Conservation (phyloP, 2,888 invertebrate genomes). For the Cosmopolites sordidus region DNA sequence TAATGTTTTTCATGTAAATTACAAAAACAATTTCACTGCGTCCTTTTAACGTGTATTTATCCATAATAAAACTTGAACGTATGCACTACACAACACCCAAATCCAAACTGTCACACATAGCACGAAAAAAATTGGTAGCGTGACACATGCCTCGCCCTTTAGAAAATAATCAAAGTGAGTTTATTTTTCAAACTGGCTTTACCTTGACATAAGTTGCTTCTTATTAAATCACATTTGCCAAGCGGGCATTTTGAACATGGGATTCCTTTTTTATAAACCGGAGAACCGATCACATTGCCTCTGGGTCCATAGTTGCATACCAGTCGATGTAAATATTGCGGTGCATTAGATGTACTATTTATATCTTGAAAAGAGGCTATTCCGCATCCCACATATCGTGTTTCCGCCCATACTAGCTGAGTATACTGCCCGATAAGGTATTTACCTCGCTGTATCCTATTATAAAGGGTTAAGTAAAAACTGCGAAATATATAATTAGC, state of each 20-base stretch:
- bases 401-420: slow-evolving; percentile 33
- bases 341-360: background rate
- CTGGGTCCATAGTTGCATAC: slow-evolving; percentile 35
- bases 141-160: too few relatives aligned
- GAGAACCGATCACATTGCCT: slow-evolving; percentile 30
- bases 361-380: slow-evolving; percentile 27
- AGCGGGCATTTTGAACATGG: slow-evolving; percentile 31
- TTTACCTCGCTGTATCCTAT: slow-evolving; percentile 29
- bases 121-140: too few relatives aligned
- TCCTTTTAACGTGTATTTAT: too few relatives aligned
- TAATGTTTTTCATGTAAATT: too few relatives aligned
- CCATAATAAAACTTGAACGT: too few relatives aligned
- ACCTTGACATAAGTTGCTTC: slow-evolving; percentile 29
- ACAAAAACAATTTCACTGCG: too few relatives aligned
- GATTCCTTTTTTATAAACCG: slow-evolving; percentile 29
- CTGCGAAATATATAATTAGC: background rate
- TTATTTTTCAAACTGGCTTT: too few relatives aligned
- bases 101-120: too few relatives aligned
- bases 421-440: slow-evolving; percentile 32
- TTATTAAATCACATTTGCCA: slow-evolving; percentile 25
- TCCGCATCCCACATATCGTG: slow-evolving; percentile 33
- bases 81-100: too few relatives aligned
- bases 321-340: slow-evolving; percentile 29
- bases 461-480: too few relatives aligned
- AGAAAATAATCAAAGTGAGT: too few relatives aligned